phyloP scores from a whole-genome alignment of 2,113 vertebrate species.

The Cromileptes altivelis region DNA sequence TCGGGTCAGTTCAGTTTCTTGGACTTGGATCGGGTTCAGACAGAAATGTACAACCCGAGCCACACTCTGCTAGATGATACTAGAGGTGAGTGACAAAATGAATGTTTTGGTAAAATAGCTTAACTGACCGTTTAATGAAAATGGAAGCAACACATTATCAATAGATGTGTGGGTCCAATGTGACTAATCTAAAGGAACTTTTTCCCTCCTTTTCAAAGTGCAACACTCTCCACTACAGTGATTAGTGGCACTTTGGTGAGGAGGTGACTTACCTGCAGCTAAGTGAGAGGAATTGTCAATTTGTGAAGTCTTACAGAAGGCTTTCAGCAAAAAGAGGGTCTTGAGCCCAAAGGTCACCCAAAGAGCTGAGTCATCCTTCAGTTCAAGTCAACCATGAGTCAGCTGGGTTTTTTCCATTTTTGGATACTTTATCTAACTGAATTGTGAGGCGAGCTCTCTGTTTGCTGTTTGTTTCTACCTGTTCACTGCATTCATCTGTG shows the following conservation, averaged over 20 bases:
- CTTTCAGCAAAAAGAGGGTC: conserved; percentile 19
- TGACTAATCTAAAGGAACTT: background rate
- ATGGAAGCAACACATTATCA: background rate
- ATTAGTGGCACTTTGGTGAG: conserved; percentile 26
- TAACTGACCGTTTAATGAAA: background rate
- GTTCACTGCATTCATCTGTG: background rate
- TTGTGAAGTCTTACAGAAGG: conserved; percentile 12
- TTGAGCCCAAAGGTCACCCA: conserved; percentile 27
- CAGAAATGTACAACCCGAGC: too few species aligned
- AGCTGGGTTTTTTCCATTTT: background rate
- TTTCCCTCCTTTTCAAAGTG: background rate
- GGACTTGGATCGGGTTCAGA: too few species aligned
- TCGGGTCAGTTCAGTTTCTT: too few species aligned
- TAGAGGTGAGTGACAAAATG: background rate
- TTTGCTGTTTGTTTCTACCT: conserved; percentile 16
- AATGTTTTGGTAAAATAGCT: background rate
- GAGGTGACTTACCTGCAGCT: background rate
- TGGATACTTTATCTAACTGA: conserved; percentile 1
- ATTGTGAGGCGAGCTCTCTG: background rate
- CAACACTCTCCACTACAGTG: background rate
- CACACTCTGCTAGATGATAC: background rate
- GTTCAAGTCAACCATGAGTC: conserved; percentile 13
- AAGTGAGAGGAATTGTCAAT: conserved; percentile 24
- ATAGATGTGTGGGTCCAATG: background rate
- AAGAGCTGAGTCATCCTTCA: conserved; percentile 14